These are phyloP conservation scores for Potamilus streckersoni DNA, from an alignment of 1,140 invertebrate genomes.

Conservation along the genomic window DNA sequence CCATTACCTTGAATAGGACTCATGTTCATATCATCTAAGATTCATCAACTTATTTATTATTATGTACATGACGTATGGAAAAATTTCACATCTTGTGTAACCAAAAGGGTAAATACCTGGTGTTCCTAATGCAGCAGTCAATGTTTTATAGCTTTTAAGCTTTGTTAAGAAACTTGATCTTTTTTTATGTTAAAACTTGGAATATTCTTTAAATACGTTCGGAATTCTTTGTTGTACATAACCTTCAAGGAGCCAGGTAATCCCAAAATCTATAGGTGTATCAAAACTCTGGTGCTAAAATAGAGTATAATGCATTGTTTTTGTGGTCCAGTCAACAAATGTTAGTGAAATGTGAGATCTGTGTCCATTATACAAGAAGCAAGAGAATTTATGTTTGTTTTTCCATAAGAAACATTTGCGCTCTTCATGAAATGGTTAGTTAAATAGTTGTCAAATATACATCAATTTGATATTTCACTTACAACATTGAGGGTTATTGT, in stretches of 20 bases:
- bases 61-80: too few species aligned
- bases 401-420: background rate
- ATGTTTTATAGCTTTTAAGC: too few species aligned
- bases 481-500: constrained; percentile 31
- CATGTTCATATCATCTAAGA: too few species aligned
- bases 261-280: background rate
- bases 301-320: constrained; percentile 8
- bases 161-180: too few species aligned
- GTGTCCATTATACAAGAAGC: constrained; percentile 8
- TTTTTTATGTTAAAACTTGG: too few species aligned
- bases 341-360: constrained; percentile 9
- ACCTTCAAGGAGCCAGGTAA: constrained; percentile 11
- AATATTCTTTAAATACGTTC: too few species aligned
- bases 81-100: too few species aligned
- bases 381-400: background rate
- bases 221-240: background rate
- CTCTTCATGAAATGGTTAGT: constrained; percentile 13
- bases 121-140: too few species aligned
- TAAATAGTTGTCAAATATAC: constrained; percentile 13
- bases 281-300: constrained; percentile 6
- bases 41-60: too few species aligned
- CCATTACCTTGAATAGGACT: too few species aligned
- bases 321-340: constrained; percentile 12
- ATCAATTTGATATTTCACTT: background rate
- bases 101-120: too few species aligned